Evolutionary conservation across 2,113 vertebrate genomes (phyloP).

Genomic region (Ginglymostoma cirratum): DNA sequence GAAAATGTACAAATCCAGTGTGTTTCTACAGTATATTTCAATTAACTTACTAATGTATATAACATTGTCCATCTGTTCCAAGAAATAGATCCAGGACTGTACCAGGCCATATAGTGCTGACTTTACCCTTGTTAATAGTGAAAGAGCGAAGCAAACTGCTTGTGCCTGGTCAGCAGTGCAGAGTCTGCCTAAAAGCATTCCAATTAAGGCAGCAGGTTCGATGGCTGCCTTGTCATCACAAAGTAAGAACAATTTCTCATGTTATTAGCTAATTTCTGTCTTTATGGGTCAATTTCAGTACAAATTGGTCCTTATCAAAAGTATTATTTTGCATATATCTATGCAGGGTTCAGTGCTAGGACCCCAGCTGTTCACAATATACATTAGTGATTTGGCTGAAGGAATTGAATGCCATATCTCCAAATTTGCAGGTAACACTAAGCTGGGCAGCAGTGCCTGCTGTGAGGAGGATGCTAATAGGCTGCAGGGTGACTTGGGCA

Average conservation of each 20-base stretch:
- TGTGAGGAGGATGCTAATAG: too few relatives aligned
- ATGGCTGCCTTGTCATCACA: constrained; percentile 60
- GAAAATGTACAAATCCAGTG: not conserved
- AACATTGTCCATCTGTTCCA: not conserved
- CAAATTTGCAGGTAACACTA: too few relatives aligned
- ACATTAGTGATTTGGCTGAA: too few relatives aligned
- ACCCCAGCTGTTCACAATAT: too few relatives aligned
- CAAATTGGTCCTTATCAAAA: not conserved
- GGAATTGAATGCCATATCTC: too few relatives aligned
- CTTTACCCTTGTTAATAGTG: constrained; percentile 49
- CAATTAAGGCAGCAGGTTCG: constrained; percentile 48
- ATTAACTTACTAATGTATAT: not conserved
- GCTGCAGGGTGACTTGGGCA: too few relatives aligned
- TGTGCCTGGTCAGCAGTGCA: constrained; percentile 56
- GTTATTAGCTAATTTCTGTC: not conserved
- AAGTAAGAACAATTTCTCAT: constrained; percentile 49
- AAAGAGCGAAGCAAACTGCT: constrained; percentile 54
- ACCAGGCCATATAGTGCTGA: constrained; percentile 48
- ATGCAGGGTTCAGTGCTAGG: too few relatives aligned
- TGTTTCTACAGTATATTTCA: not conserved
- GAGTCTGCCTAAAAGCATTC: constrained; percentile 62
- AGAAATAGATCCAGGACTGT: constrained; percentile 33
- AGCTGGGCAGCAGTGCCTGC: too few relatives aligned
- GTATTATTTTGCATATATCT: not conserved
- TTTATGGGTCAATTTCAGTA: not conserved